Evolutionary conservation across 2,113 vertebrate genomes (phyloP).

Genomic region (Muntiacus muntjak): DNA sequence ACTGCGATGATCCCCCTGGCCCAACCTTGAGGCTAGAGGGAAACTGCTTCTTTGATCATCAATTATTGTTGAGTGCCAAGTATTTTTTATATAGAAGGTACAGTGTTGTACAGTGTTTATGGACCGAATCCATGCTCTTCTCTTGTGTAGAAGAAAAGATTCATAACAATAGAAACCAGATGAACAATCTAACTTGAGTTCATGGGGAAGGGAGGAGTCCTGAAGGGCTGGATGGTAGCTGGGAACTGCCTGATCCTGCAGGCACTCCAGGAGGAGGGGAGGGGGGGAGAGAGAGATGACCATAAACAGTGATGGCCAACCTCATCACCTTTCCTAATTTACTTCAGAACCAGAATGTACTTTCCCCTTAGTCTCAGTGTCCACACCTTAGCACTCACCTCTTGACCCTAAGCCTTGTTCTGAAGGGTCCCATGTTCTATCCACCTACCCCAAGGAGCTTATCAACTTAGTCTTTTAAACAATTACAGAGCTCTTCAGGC

Average conservation of each 20-base stretch:
- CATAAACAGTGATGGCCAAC: not conserved
- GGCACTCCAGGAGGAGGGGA: not conserved
- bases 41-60: not conserved
- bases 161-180: not conserved
- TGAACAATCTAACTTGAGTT: not conserved
- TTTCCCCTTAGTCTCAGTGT: not conserved
- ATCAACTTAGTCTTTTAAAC: not conserved
- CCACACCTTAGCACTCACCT: not conserved
- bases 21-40: not conserved
- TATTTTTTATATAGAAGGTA: not conserved
- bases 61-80: not conserved
- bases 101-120: not conserved
- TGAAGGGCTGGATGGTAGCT: not conserved
- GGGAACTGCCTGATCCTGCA: not conserved
- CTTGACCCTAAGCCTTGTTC: not conserved
- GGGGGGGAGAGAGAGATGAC: not conserved
- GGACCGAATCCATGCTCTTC: not conserved
- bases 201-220: not conserved
- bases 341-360: not conserved
- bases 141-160: not conserved
- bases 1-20: not conserved
- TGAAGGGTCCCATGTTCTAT: not conserved
- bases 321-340: not conserved
- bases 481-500: not conserved
- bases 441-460: not conserved